Evolutionary conservation across 2,888 invertebrate species (phyloP), one percentile per base, ranked within the genome.

Genomic region (Cerastis leucographa): DNA sequence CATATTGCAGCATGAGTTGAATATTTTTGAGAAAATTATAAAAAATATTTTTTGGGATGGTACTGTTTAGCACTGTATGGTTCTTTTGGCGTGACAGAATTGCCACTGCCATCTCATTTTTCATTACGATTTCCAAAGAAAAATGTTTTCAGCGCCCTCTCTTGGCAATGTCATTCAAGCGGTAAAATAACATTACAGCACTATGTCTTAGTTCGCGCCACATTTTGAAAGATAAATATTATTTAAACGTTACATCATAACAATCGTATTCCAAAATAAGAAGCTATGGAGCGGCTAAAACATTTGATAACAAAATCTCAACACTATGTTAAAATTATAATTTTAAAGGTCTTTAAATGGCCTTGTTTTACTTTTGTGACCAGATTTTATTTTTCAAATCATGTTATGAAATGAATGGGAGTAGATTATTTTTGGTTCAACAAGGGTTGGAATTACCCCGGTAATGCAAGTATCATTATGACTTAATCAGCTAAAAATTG

Each of bases 211-310:
- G 68, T 49, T 79, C 74, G 25, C 84, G 79, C 84, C 86, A 83
- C 80, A 17, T 65, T 64, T 46, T 25, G 12, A 61, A 54, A 3
- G 12, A 66, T 69, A 71, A 17, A 40, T 70, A 44, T 64, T 61
- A 65, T 40, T 67, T 44, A 40, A 70, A 56, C 3, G 6, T 64
- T 59, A 81, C 42, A 73, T 59, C 61, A 54, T 56, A 67, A 42
- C 67, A 69, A 68, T 71, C 40, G 1, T 73, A 49, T 72, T 66
- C 71, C 49, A 76, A 74, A 84, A 77, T 69, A 74, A 77, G 51
- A 78, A 83, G 73, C 77, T 83, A 86, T 86, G 80, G 79, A 83
- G 77, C 77, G 72, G 80, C 74, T 86, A 78, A 76, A 86, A 78
- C 71, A 62, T 68, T 83, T 62, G 35, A 62, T 44, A 83, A 84